phyloP scores from a whole-genome alignment of 2,888 invertebrate species.

The Cerastis rubricosa region DNA sequence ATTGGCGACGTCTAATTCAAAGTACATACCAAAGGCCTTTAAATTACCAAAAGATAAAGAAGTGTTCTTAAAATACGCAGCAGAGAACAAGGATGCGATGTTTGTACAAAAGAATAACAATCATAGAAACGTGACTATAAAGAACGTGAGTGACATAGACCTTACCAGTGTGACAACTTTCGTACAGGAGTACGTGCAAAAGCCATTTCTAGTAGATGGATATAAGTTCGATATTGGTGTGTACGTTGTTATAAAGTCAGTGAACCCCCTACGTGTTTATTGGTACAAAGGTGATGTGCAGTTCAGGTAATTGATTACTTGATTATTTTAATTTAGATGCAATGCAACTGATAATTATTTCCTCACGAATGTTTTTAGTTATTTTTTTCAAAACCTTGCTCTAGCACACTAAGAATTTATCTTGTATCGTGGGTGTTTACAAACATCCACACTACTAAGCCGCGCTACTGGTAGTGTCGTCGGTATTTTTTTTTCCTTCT shows the following conservation, averaged over 20 bases:
- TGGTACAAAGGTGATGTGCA: conserved; percentile 97
- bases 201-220: conserved; percentile 97
- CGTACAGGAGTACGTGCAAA: conserved; percentile 97
- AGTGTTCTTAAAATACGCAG: conserved; percentile 93
- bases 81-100: conserved; percentile 92
- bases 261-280: conserved; percentile 97
- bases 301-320: conserved; percentile 91
- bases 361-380: not conserved
- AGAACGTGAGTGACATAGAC: conserved; percentile 93
- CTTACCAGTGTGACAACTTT: conserved; percentile 94
- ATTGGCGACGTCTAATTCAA: conserved; percentile 94
- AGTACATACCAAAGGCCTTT: conserved; percentile 97
- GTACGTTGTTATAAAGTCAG: conserved; percentile 97
- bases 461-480: too few relatives aligned
- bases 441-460: too few relatives aligned
- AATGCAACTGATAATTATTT: not conserved
- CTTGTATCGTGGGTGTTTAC: too few relatives aligned
- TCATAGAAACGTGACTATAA: conserved; percentile 96
- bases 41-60: conserved; percentile 94
- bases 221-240: conserved; percentile 99
- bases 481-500: too few relatives aligned
- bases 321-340: conserved; percentile 15
- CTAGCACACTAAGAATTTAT: too few relatives aligned
- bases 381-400: too few relatives aligned
- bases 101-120: conserved; percentile 98